Percentiles rank a stretch among this genome's conserved stretches.
Conservation (phyloP, 2,888 invertebrate species). For the Leistus spinibarbis region DNA sequence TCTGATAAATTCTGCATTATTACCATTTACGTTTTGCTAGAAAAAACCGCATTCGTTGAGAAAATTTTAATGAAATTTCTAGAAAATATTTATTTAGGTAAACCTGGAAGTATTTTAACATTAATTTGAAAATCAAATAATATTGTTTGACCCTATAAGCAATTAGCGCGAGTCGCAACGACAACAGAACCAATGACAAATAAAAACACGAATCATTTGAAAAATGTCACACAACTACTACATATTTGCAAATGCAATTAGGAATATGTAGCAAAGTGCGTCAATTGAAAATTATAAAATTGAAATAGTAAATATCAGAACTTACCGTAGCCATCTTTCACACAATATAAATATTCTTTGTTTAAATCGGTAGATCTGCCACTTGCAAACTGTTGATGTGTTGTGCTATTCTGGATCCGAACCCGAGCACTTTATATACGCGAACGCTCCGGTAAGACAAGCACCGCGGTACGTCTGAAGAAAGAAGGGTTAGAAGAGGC, state of each 20-base stretch:
- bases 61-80: not conserved
- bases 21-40: too few species aligned
- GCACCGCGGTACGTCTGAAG: not conserved
- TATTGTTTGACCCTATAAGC: too few species aligned
- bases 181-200: not conserved
- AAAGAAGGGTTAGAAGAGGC: conserved; percentile 8
- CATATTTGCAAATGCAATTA: not conserved
- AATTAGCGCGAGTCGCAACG: not conserved
- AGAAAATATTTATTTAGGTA: not conserved
- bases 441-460: not conserved
- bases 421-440: not conserved
- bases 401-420: not conserved
- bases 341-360: not conserved
- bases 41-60: too few species aligned
- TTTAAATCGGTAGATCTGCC: not conserved
- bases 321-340: not conserved
- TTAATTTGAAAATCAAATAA: too few species aligned
- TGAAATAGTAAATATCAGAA: not conserved
- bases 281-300: not conserved
- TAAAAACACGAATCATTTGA: too few species aligned
- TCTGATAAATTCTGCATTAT: too few species aligned
- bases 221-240: too few species aligned
- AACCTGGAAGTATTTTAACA: too few species aligned
- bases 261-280: not conserved
- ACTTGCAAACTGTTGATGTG: conserved; percentile 1